phyloP scores from a whole-genome alignment of 2,888 invertebrate genomes.

The Ophion ellenae region DNA sequence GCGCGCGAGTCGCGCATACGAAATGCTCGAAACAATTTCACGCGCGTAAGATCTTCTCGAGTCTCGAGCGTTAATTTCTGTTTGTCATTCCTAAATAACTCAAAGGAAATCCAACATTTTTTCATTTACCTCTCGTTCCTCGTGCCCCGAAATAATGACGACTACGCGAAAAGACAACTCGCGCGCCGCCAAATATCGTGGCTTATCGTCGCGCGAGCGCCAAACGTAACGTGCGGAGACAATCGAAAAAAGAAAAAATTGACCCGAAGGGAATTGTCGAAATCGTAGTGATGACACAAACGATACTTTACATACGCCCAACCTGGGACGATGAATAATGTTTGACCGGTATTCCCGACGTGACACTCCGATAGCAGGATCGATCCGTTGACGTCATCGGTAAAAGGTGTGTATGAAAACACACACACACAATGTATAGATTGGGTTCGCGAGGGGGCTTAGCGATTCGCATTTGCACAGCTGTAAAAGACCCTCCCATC shows the following conservation, averaged over 20 bases:
- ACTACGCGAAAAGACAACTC: not conserved
- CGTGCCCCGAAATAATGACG: not conserved
- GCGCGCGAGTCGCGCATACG: not conserved
- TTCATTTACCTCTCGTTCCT: not conserved
- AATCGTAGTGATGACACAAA: not conserved
- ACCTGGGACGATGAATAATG: not conserved
- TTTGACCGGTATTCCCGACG: slow-evolving; percentile 44
- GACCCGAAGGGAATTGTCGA: not conserved
- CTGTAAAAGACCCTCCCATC: slow-evolving; percentile 47
- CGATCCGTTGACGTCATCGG: slow-evolving; percentile 62
- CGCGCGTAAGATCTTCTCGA: not conserved
- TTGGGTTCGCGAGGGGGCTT: slow-evolving; percentile 3
- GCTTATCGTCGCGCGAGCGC: not conserved
- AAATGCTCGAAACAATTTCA: not conserved
- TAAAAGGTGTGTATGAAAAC: slow-evolving; percentile 22
- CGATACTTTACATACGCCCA: not conserved
- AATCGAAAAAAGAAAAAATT: not conserved
- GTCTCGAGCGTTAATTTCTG: not conserved
- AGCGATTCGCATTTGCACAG: slow-evolving; percentile 49
- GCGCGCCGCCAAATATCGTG: not conserved
- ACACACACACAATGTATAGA: slow-evolving; percentile 10
- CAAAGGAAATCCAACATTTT: not conserved
- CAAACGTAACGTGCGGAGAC: not conserved
- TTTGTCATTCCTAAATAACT: not conserved
- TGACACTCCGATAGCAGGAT: slow-evolving; percentile 54